Conservation (phyloP, 2,797 vertebrate species). For the Tauraco hartlaubi region DNA sequence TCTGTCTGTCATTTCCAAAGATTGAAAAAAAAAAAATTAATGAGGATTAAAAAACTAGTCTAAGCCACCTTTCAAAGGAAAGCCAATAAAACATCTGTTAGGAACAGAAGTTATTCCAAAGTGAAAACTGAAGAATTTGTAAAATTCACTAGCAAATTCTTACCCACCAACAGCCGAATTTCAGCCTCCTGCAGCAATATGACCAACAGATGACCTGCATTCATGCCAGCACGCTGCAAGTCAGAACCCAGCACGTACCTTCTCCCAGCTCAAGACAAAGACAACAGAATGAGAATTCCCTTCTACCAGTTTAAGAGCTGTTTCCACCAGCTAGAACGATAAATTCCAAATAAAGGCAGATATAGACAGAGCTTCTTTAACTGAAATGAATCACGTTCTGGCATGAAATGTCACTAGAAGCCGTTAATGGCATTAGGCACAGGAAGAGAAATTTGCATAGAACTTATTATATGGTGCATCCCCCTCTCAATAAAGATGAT, state of each 20-base stretch:
- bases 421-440: conserved; percentile 44
- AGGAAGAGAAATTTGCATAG: conserved; percentile 71
- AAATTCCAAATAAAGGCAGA: not conserved
- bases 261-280: not conserved
- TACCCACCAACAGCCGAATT: not conserved
- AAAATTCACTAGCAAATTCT: not conserved
- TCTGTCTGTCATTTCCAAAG: not conserved
- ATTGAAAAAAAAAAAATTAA: no score
- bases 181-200: not conserved
- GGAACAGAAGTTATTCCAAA: not conserved
- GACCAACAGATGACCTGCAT: not conserved
- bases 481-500: conserved; percentile 30
- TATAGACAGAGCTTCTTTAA: conserved; percentile 28
- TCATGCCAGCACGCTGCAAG: no score
- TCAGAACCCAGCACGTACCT: not conserved
- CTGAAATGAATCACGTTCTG: conserved; percentile 46
- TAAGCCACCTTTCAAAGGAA: not conserved
- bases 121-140: not conserved
- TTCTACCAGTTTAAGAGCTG: not conserved
- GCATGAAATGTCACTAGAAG: conserved; percentile 54
- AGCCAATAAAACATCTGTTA: not conserved
- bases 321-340: conserved; percentile 29
- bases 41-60: fast-evolving
- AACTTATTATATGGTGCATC: conserved; percentile 56
- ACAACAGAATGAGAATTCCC: not conserved